Evolutionary conservation across 2,888 invertebrate genomes (phyloP).

Genomic region (Steinernema scapterisci): DNA sequence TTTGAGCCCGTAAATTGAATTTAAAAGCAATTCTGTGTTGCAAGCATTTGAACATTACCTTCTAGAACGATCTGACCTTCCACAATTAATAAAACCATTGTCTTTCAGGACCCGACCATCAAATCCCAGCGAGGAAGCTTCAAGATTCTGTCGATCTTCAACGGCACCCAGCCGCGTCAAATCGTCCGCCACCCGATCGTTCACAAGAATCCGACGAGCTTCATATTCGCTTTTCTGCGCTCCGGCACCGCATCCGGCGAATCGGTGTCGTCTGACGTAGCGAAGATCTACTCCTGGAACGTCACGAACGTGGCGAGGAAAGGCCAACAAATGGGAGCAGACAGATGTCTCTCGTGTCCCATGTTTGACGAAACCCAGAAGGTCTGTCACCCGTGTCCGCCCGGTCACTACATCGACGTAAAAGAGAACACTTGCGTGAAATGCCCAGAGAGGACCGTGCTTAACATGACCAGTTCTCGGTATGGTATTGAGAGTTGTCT

Average conservation of each 20-base stretch:
- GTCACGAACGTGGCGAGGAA: conserved; percentile 71
- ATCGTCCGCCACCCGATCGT: conserved; percentile 53
- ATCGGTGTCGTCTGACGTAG: conserved; percentile 68
- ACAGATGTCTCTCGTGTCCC: conserved; percentile 70
- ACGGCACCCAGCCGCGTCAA: conserved; percentile 54
- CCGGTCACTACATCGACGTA: conserved; percentile 71
- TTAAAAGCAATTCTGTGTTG: no score
- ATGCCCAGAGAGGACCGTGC: conserved; percentile 69
- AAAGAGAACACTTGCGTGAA: conserved; percentile 67
- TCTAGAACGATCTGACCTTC: no score
- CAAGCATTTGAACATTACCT: no score
- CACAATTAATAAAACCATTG: no score
- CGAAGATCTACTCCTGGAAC: conserved; percentile 72
- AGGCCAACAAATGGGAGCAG: conserved; percentile 70
- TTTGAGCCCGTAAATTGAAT: no score
- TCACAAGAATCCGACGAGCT: conserved; percentile 49
- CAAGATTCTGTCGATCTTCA: conserved; percentile 59
- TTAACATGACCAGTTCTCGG: conserved; percentile 52
- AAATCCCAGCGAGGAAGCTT: conserved; percentile 37
- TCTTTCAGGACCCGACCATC: neutral
- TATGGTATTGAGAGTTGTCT: conserved; percentile 48
- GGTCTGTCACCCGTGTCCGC: conserved; percentile 72
- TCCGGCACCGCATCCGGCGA: conserved; percentile 51
- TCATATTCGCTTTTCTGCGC: conserved; percentile 62
- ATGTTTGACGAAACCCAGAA: conserved; percentile 53